Evolutionary conservation across 2,888 invertebrate genomes (phyloP).

Genomic region (Lithodes maja): DNA sequence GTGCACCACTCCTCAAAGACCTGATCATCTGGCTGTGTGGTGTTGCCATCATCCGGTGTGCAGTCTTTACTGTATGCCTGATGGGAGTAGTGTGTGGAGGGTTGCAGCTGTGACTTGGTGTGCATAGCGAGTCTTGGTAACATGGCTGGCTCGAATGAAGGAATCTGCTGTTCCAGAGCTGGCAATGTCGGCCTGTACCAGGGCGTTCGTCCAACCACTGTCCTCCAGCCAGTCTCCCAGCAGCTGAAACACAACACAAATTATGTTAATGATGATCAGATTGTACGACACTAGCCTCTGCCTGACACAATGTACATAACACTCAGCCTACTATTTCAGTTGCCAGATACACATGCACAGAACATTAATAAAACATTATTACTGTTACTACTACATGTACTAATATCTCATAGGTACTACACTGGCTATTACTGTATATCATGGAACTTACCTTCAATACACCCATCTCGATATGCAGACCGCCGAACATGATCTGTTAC

Average conservation of each 20-base stretch:
- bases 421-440: constrained; percentile 29
- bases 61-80: constrained; percentile 23
- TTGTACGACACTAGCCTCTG: constrained; percentile 1
- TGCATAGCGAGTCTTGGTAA: constrained; percentile 23
- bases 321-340: constrained; percentile 19
- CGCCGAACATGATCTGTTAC: constrained; percentile 1
- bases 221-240: constrained; percentile 35
- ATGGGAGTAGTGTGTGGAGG: constrained; percentile 20
- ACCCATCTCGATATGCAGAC: too few relatives aligned
- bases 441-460: constrained; percentile 25
- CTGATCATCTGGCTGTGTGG: constrained; percentile 3
- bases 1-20: constrained; percentile 25
- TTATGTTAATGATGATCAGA: constrained; percentile 31
- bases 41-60: constrained; percentile 14
- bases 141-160: constrained; percentile 21
- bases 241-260: constrained; percentile 23
- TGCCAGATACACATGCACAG: constrained; percentile 16
- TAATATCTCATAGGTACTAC: constrained; percentile 16
- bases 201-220: constrained; percentile 30
- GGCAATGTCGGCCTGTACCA: constrained; percentile 30
- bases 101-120: constrained; percentile 14
- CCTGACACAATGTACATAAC: background rate
- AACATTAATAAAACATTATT: constrained; percentile 9
- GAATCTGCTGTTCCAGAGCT: constrained; percentile 19
- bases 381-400: constrained; percentile 6